Percentiles rank a stretch among this genome's conserved stretches.
phyloP scores from a whole-genome alignment of 2,888 invertebrate species.

The Phyllotreta striolata region DNA sequence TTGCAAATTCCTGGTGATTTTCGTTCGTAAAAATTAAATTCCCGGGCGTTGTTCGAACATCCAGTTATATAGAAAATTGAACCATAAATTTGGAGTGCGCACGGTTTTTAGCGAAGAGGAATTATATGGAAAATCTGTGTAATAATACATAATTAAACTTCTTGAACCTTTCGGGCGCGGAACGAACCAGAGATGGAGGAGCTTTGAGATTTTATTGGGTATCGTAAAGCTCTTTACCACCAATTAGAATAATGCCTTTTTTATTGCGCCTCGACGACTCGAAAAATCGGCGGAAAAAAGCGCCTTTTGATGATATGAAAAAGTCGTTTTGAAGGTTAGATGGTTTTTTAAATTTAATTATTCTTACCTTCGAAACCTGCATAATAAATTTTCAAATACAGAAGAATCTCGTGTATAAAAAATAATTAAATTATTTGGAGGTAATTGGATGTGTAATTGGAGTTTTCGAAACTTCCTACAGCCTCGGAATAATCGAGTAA shows the following conservation, averaged over 20 bases:
- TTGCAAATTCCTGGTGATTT: neutral
- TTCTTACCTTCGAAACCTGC: too few relatives aligned
- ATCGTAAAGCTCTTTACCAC: constrained; percentile 20
- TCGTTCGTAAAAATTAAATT: constrained; percentile 19
- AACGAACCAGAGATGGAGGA: too few relatives aligned
- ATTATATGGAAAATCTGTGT: constrained; percentile 28
- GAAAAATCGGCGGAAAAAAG: constrained; percentile 6
- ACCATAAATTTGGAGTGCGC: constrained; percentile 13
- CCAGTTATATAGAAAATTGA: constrained; percentile 16
- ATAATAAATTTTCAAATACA: too few relatives aligned
- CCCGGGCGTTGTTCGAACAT: constrained; percentile 12
- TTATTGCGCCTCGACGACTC: constrained; percentile 12
- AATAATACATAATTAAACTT: constrained; percentile 25
- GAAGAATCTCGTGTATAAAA: too few relatives aligned
- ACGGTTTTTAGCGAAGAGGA: constrained; percentile 19
- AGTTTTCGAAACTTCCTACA: neutral
- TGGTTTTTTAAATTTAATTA: neutral
- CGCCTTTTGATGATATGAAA: neutral
- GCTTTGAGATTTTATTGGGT: constrained; percentile 20
- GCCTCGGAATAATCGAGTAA: constrained; percentile 7
- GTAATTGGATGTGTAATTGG: too few relatives aligned
- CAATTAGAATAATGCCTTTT: constrained; percentile 26
- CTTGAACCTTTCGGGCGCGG: constrained; percentile 1
- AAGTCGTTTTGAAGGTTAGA: neutral
- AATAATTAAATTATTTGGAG: too few relatives aligned